Base-by-base conservation (phyloP, 2,113 vertebrate species). In the Pseudopodoces humilis region DNA sequence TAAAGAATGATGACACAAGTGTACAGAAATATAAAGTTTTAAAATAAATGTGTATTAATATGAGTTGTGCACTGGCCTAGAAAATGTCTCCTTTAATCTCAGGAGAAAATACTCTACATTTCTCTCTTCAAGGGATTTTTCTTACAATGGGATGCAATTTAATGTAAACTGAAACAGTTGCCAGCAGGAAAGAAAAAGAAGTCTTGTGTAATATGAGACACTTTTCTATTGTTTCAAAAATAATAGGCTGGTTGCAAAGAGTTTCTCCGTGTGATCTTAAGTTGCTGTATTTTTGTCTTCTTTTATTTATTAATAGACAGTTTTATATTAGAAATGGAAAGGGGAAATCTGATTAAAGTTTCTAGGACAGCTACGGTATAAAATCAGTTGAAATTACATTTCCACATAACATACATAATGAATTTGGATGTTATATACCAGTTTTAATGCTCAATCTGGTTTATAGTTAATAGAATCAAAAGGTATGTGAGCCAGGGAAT, bases 401-500 rank as follows among this genome's bases (percentile, higher is more conserved):
- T 74, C 39, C 76, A 33, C 50, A 58, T 87, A 91, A 68, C 37
- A 71, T 68, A 79, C 19, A 35, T 68, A 93, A 80, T 80, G 53
- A 86, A 84, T 94, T 96, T 6, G 0, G 68, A 78, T 90, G 63
- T 89, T 80, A 87, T 81, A 87, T 91, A 92, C 44, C 50, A 86
- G 43, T 43, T 82, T 83, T 90, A 91, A 92, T 77, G 50, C 41
- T 91, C 71, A 77, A 7, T 89, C 50, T 74, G 46, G 35, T 96
- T 96, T 95, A 79, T 20, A 52, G 63, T 83, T 94, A 92, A 84
- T 92, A 41, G 56, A 93, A 91, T 91, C 35, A 85, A 84, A 92
- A 94, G 58, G 35, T 84, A 86, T 65, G 14, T 39, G 50, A 93
- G 59, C 4, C 41, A 78, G n/a, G 37, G 30, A 93, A 68, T 84